Conservation (phyloP, 2,797 vertebrate genomes). For the Danionella dracula region DNA sequence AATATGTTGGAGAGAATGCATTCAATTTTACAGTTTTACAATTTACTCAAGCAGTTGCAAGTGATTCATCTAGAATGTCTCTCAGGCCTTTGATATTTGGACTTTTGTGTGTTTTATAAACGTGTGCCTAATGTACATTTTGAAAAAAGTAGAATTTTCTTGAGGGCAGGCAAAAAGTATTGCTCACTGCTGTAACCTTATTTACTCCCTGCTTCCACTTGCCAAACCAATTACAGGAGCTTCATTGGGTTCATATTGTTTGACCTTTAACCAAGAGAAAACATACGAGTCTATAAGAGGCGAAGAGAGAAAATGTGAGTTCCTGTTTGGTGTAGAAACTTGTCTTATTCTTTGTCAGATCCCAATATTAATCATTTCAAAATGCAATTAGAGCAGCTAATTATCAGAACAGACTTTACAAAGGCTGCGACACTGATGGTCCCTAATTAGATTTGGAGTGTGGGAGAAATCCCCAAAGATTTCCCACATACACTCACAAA, state of each 20-base stretch:
- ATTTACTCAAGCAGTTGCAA: too few species aligned
- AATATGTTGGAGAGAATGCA: too few species aligned
- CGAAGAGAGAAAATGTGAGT: not conserved
- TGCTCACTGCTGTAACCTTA: slow-evolving; percentile 12
- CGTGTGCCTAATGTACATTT: not conserved
- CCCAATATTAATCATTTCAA: slow-evolving; percentile 32
- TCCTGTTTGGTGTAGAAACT: slow-evolving; percentile 4
- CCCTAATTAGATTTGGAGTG: slow-evolving; percentile 40
- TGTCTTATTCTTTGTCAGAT: slow-evolving; percentile 23
- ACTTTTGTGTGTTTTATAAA: not conserved
- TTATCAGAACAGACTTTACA: slow-evolving; percentile 32
- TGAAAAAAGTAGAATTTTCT: not conserved
- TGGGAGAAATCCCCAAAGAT: slow-evolving; percentile 11
- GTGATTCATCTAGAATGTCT: too few species aligned
- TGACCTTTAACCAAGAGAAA: slow-evolving; percentile 39
- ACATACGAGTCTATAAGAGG: slow-evolving; percentile 9
- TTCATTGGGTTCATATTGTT: slow-evolving; percentile 32
- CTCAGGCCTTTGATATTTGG: too few species aligned
- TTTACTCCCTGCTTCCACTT: slow-evolving; percentile 33
- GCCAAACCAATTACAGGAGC: slow-evolving; percentile 39
- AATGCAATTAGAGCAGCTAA: slow-evolving; percentile 40
- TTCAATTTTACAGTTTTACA: too few species aligned
- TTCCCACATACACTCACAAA: not conserved
- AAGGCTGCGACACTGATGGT: slow-evolving; percentile 27
- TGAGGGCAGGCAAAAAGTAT: not conserved